A percentile compares a stretch with the other conserved stretches of the same genome.
phyloP scores from a whole-genome alignment of 2,113 vertebrate genomes.

The Lepus europaeus region DNA sequence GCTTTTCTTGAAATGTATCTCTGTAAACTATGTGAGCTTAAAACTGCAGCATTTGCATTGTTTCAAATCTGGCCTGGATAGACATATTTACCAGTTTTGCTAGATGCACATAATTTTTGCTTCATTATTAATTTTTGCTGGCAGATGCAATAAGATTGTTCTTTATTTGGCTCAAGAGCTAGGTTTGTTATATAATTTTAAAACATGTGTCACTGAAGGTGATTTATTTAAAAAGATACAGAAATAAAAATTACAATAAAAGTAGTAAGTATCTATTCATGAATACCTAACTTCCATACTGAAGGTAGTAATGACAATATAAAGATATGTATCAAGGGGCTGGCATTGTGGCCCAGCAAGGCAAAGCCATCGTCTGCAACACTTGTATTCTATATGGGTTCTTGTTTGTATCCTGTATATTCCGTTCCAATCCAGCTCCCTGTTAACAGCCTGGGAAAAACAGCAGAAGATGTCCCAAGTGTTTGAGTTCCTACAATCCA shows the following conservation, averaged over 20 bases:
- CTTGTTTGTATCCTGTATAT: no score
- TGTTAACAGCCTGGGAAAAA: no score
- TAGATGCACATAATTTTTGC: conserved; percentile 84
- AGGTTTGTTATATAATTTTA: conserved; percentile 34
- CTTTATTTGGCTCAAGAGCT: conserved; percentile 79
- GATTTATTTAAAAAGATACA: conserved; percentile 66
- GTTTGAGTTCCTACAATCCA: no score
- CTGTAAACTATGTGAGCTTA: conserved; percentile 83
- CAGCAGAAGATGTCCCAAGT: no score
- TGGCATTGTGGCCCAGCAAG: no score
- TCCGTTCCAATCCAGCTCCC: no score
- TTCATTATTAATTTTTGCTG: conserved; percentile 80
- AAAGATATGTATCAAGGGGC: neutral
- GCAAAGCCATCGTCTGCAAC: no score
- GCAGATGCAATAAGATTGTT: conserved; percentile 70
- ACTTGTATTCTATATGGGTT: no score
- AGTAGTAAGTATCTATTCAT: neutral
- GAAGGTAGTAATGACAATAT: neutral
- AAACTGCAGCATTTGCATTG: conserved; percentile 87
- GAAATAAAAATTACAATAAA: conserved; percentile 14
- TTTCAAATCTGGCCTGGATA: conserved; percentile 86
- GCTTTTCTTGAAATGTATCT: conserved; percentile 85
- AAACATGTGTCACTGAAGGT: neutral
- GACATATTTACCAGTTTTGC: conserved; percentile 85
- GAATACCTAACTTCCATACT: neutral